These are phyloP conservation scores for Drosophila austrosaltans DNA, from an alignment of 2,888 invertebrate species.

Conservation along the genomic window DNA sequence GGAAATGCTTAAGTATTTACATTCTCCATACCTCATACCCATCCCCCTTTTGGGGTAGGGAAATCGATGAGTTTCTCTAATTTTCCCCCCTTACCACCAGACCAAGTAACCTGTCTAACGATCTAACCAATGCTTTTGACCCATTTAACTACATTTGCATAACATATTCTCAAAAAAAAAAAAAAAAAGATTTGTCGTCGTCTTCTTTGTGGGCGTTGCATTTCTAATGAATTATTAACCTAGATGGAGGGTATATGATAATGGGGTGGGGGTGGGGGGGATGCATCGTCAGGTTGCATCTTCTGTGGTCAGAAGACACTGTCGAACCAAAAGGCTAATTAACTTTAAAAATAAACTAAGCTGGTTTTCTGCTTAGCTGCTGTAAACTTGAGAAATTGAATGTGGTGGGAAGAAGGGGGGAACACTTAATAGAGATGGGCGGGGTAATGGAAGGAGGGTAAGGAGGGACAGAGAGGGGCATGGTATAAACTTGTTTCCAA, in stretches of 20 bases:
- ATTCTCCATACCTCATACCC: background rate
- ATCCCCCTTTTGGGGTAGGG: background rate
- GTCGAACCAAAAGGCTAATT: slow-evolving; percentile 58
- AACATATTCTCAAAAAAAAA: slow-evolving; percentile 4
- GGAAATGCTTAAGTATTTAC: background rate
- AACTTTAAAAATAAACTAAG: slow-evolving; percentile 70
- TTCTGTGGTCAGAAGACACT: slow-evolving; percentile 8
- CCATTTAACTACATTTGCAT: slow-evolving; percentile 62
- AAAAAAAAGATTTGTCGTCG: slow-evolving; percentile 4
- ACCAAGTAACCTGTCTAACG: slow-evolving; percentile 22
- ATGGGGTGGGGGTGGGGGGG: background rate
- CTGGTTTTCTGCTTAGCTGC: slow-evolving; percentile 18
- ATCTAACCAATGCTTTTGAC: slow-evolving; percentile 44
- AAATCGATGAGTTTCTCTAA: background rate
- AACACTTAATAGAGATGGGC: slow-evolving; percentile 2
- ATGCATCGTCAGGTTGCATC: slow-evolving; percentile 28
- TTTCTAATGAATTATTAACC: slow-evolving; percentile 64
- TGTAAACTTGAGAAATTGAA: too few relatives aligned
- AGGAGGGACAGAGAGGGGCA: background rate
- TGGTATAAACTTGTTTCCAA: slow-evolving; percentile 28
- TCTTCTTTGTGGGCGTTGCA: slow-evolving; percentile 36
- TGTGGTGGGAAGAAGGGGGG: too few relatives aligned
- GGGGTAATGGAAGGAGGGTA: background rate
- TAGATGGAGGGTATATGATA: slow-evolving; percentile 59
- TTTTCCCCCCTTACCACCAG: background rate